Conservation (phyloP, 2,797 vertebrate species). For the Sebastes itinus region DNA sequence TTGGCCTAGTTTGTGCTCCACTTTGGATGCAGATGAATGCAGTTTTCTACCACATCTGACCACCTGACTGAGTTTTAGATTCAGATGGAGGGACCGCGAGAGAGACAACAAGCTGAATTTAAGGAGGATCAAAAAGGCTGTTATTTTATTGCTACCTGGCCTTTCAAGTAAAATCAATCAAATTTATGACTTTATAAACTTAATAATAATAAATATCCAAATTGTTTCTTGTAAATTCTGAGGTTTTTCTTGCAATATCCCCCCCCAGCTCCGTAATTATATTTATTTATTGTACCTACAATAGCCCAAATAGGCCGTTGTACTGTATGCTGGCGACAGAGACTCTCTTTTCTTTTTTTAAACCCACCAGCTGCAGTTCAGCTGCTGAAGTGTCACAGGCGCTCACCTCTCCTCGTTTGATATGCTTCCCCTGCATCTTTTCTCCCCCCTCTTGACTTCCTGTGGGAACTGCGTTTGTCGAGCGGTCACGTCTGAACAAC, state of each 20-base stretch:
- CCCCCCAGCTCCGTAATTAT: accelerated
- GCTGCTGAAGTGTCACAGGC: constrained; percentile 26
- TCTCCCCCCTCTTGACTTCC: constrained; percentile 41
- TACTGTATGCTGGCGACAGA: background rate
- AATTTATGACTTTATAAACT: no score
- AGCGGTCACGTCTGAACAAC: constrained; percentile 45
- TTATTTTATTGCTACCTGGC: background rate
- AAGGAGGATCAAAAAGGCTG: background rate
- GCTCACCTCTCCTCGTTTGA: constrained; percentile 54
- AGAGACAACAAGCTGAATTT: background rate
- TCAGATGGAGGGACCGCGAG: background rate
- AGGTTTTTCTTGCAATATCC: no score
- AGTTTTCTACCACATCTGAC: background rate
- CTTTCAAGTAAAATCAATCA: background rate
- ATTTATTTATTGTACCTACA: background rate
- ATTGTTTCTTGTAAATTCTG: no score
- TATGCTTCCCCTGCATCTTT: constrained; percentile 29
- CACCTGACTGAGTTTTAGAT: background rate
- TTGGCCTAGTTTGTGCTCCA: constrained; percentile 36
- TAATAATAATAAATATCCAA: no score
- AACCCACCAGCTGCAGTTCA: constrained; percentile 52
- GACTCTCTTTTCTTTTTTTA: background rate
- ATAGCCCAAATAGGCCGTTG: accelerated
- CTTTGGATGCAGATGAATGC: background rate
- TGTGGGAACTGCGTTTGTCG: constrained; percentile 53